Base-by-base conservation (phyloP, 2,113 vertebrate species). In the Sceloporus undulatus region DNA sequence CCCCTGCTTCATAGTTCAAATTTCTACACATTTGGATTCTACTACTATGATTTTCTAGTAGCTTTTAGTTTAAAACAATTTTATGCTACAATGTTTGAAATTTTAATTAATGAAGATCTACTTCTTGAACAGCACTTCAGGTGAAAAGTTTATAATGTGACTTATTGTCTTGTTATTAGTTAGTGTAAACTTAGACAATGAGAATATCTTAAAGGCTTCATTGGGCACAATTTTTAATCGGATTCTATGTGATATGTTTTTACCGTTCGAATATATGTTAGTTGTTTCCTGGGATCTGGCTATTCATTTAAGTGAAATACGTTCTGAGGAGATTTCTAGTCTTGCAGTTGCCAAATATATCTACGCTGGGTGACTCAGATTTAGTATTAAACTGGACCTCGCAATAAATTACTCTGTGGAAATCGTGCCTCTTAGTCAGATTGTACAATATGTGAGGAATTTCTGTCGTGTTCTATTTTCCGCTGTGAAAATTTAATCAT, bases 41-140 rank as follows among this genome's bases (percentile, higher is more conserved):
- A 34, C 21, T 87, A 19, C 5, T 82, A 0, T 87, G 18, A 25
- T 52, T 79, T 62, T 21, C 78, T 82, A 56, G 68, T 89, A 42
- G 27, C 70, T 40, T 11, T 74, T 74, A 8, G 23, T 0, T 0
- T 66, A 80, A 70, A 71, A 27, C 0, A 0, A 0, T 48, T 0
- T 19, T 90, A 73, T 52, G 6, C 54, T 92, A 87, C 19, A 85
- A 40, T 70, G 21, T 74, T 77, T 77, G 27, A 74, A 84, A 74
- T 74, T 40, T 40, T 25, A 21, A 59, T 54, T 59, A 82, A 19
- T 14, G 52, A 77, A 65, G 21, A n/a, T 66, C 79, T 42, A 38
- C 68, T 48, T 0, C 3, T 56, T 29, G 2, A 19, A 48, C 25
- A 19, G 9, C 1, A 0, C 82, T 89, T 34, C 1, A 0, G 21